Evolutionary conservation across 2,888 invertebrate species (phyloP).

Genomic region (Megastigmus dorsalis): DNA sequence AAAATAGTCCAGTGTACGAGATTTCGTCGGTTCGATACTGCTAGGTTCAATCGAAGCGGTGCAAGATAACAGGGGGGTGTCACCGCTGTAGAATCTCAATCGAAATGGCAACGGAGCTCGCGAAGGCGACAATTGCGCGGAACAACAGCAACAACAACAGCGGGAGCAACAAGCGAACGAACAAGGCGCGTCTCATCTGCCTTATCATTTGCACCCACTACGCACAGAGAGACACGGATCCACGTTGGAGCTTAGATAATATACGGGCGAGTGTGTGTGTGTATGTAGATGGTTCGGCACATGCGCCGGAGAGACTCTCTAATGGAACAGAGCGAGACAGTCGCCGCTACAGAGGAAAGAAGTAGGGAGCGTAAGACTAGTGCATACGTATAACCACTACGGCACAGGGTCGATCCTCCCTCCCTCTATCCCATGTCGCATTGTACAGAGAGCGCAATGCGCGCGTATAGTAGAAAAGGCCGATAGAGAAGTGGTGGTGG

Average conservation of each 20-base stretch:
- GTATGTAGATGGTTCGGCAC: too few species aligned
- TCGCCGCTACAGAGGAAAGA: not conserved
- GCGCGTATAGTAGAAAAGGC: too few species aligned
- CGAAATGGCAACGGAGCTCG: too few species aligned
- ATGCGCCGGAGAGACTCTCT: not conserved
- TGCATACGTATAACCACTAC: not conserved
- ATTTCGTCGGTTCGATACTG: too few species aligned
- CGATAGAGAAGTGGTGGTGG: too few species aligned
- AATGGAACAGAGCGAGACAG: not conserved
- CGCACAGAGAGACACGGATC: too few species aligned
- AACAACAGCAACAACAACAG: not conserved
- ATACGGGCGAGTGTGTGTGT: not conserved
- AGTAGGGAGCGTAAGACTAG: not conserved
- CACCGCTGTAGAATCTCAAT: too few species aligned
- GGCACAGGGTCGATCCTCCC: slow-evolving; percentile 27
- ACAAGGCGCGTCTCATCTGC: not conserved
- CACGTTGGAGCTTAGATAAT: too few species aligned
- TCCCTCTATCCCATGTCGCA: not conserved
- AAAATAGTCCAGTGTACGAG: too few species aligned
- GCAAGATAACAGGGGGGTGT: too few species aligned
- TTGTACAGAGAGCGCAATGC: not conserved
- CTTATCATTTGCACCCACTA: not conserved
- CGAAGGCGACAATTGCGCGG: too few species aligned
- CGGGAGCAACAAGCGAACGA: not conserved
- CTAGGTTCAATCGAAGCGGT: too few species aligned